Evolutionary conservation across 2,888 invertebrate species (phyloP), one percentile per base, ranked within the genome.

Genomic region (Horisme vitalbata): DNA sequence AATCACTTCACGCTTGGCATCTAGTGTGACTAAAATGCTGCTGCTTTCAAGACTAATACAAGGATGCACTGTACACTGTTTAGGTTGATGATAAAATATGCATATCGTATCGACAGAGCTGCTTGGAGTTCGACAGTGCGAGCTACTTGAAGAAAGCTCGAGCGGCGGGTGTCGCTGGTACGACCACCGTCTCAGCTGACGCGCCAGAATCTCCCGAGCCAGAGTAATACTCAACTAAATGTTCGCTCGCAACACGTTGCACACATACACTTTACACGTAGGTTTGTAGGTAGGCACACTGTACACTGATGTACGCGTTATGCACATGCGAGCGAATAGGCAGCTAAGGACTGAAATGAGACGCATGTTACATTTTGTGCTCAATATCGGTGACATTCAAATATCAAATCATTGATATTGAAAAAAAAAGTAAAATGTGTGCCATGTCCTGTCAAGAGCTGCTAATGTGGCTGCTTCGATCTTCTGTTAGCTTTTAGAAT

Each of bases 61-160:
- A 30, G 5, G 14, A 26, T 33, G 30, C 41, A 26, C 30, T 18
- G 10, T 9, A 3, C 24, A 9, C 21, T 10, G 9, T 13, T 21
- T 24, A 20, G 20, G 20, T 18, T 21, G n/a, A 11, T 20, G 49
- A 46, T 68, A 63, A 59, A 36, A 58, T 44, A 41, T 65, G 51
- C 13, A 52, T 66, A 54, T 71, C 61, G 65, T 75, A 61, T 78
- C 67, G 63, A 75, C 87, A 90, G 90, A 83, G 71, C 68, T 89
- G 90, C 81, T 77, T 90, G 83, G 87, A 90, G 79, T 90, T 90
- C 85, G 88, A 89, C 83, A 87, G 88, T 77, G 87, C 64, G 63
- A 79, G 78, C 71, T 89, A 90, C 81, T 61, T 89, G 81, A 81
- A 78, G 80, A 82, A 79, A 65, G 84, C 76, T 53, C 83, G 83